Conservation (phyloP, 2,113 vertebrate genomes). For the Lasiurus cinereus region DNA sequence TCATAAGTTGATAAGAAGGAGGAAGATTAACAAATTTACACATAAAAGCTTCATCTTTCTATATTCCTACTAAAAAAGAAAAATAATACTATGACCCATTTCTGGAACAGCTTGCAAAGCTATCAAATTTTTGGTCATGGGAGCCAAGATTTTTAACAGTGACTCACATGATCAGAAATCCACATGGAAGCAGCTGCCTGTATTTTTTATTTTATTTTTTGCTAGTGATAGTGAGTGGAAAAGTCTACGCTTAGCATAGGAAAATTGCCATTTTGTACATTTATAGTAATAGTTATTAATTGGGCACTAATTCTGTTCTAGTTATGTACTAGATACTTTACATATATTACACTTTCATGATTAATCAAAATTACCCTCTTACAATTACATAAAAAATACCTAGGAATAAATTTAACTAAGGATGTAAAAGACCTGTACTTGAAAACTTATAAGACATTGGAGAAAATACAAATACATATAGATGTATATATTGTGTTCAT, state of each 20-base stretch:
- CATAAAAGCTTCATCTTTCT: neutral
- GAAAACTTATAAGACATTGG: neutral
- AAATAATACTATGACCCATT: neutral
- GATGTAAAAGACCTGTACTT: neutral
- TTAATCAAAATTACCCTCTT: neutral
- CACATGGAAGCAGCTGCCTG: conserved; percentile 61
- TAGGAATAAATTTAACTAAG: neutral
- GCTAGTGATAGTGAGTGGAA: neutral
- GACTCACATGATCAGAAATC: conserved; percentile 71
- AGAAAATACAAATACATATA: neutral
- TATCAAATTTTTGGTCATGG: conserved; percentile 41
- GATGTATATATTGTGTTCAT: neutral
- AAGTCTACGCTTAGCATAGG: neutral
- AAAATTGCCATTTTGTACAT: neutral
- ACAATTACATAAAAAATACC: neutral
- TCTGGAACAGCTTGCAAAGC: conserved; percentile 63
- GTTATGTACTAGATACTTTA: neutral
- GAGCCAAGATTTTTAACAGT: conserved; percentile 66
- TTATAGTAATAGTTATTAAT: neutral
- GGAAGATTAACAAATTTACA: conserved; percentile 28
- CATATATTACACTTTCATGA: neutral
- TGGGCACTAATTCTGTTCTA: neutral
- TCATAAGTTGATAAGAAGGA: conserved; percentile 1
- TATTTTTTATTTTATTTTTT: neutral
- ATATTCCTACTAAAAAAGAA: conserved; percentile 26